Conservation (phyloP, 2,797 vertebrate species). For the Linurgus olivaceus region DNA sequence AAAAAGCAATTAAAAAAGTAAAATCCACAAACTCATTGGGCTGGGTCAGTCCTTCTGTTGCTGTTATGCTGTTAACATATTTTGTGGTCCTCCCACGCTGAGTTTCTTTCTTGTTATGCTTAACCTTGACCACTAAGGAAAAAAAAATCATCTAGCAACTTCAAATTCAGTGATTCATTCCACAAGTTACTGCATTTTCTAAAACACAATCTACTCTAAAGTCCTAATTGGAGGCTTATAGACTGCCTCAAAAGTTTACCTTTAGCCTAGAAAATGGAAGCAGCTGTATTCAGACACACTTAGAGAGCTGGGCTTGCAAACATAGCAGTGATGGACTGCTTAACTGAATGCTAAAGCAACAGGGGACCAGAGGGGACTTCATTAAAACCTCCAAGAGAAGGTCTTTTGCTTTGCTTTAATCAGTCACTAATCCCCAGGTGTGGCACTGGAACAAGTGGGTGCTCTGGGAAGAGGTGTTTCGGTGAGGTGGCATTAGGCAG, state of each 20-base stretch:
- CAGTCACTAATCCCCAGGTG: not conserved
- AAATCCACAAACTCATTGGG: not conserved
- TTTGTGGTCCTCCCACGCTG: not conserved
- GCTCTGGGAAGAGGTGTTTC: not conserved
- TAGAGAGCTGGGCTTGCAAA: not conserved
- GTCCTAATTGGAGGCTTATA: not conserved
- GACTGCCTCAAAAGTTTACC: not conserved
- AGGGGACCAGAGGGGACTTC: not conserved
- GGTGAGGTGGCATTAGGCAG: not conserved
- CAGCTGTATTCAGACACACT: not conserved
- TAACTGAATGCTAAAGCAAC: not conserved
- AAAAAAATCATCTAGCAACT: not conserved
- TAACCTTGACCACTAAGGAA: not conserved
- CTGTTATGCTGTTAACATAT: not conserved
- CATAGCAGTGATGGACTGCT: not conserved
- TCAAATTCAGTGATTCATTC: not conserved
- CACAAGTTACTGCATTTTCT: not conserved
- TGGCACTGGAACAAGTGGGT: rapidly evolving
- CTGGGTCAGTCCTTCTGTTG: not conserved
- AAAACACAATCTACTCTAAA: not conserved
- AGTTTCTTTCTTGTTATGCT: constrained; percentile 1
- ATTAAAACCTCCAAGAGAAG: not conserved
- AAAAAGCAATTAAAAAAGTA: not conserved
- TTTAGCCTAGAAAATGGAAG: not conserved
- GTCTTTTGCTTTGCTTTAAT: not conserved